These are phyloP conservation scores for Ophioderma brevispina DNA, from an alignment of 35 echinoderm and acorn worm genomes.

Conservation along the genomic window DNA sequence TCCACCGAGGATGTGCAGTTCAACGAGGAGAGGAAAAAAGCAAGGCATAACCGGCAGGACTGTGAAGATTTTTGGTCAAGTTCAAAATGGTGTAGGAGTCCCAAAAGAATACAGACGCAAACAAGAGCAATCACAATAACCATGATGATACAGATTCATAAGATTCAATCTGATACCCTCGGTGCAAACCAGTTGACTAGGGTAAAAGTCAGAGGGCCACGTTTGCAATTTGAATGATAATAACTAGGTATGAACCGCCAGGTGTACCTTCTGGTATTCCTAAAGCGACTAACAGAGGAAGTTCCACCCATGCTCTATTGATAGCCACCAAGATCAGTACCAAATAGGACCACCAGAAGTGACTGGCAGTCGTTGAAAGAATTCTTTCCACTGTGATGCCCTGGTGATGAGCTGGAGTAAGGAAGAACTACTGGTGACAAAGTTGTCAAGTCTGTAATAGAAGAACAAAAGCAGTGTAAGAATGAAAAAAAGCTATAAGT, in stretches of 20 bases:
- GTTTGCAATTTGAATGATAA: conserved; percentile 87
- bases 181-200: conserved; percentile 51
- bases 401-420: too few species aligned
- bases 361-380: conserved; percentile 13
- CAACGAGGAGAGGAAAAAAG: conserved; percentile 61
- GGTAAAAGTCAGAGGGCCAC: conserved; percentile 78
- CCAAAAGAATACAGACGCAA: conserved; percentile 81
- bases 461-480: too few species aligned
- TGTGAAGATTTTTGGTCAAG: conserved; percentile 38
- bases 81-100: conserved; percentile 63
- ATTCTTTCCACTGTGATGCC: neutral
- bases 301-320: conserved; percentile 90
- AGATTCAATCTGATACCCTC: conserved; percentile 60
- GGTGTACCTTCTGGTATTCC: conserved; percentile 77
- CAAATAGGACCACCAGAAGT: conserved; percentile 71
- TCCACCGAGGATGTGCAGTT: conserved; percentile 82
- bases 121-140: conserved; percentile 35
- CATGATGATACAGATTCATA: conserved; percentile 54
- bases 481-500: too few species aligned
- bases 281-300: conserved; percentile 65
- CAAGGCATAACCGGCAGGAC: conserved; percentile 73
- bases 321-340: conserved; percentile 90
- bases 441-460: too few species aligned
- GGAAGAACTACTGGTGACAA: too few species aligned
- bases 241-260: conserved; percentile 69